Evolutionary conservation across 2,113 vertebrate species (phyloP), one percentile per base, ranked within the genome.

Genomic region (Brachypodius melanocephalos): DNA sequence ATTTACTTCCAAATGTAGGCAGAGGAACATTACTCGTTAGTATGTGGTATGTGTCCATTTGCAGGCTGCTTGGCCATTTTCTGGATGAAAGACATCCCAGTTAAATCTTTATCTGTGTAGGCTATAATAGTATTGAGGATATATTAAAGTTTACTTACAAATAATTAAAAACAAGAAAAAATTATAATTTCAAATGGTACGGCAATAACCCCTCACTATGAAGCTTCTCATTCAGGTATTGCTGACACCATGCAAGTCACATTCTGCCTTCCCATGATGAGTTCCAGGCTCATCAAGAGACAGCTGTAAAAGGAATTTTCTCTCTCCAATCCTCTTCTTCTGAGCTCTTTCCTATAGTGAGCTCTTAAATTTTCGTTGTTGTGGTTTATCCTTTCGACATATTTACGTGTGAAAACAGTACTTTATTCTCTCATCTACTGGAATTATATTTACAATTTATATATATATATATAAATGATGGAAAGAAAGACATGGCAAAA

Each of bases 161-260:
- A 34, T 52, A 57, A 94, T 59, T 51, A 14, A 55, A 73, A 58
- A 19, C 5, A 72, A 59, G 2, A n/a, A 84, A 68, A 92, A 45
- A 14, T 0, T 3, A 11, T 38, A 0, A n/a, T 62, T 71, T 75
- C 31, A 57, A 59, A 22, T 2, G 18, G 0, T 45, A 14, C 36
- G 34, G n/a, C 55, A 8, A 10, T 63, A 51, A 42, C 6, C 4
- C 8, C 20, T 80, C 24, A 31, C 24, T 15, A 21, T 9, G 24
- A 59, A 72, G 4, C 25, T 82, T 63, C 10, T 14, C 4, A 32
- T 65, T 74, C 4, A 6, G 8, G 2, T 57, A 15, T 42, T 75
- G 31, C 9, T 88, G 61, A 24, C 26, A 46, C 17, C 13, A 26
- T 31, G 21, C 46, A 65, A 38, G 48, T 49, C 40, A 57, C 14